Percentiles rank a stretch among this genome's conserved stretches.
These are phyloP conservation scores for Eurytoma adleriae DNA, from an alignment of 2,888 invertebrate genomes.

Conservation along the genomic window DNA sequence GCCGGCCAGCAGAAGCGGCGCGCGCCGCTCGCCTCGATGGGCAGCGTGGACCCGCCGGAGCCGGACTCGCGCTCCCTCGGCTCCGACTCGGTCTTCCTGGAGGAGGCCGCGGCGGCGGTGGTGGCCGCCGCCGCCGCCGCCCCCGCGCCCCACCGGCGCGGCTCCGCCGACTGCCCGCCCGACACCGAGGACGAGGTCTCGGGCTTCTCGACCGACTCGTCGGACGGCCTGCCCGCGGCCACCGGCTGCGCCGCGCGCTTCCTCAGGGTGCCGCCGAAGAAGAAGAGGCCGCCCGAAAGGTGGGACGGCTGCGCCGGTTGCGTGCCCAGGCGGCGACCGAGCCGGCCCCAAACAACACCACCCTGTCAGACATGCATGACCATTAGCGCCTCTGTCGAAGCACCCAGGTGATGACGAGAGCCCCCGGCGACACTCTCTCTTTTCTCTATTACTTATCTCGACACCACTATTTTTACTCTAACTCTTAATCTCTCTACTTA, in stretches of 20 bases:
- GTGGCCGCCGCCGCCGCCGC: background rate
- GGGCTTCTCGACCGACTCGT: constrained; percentile 89
- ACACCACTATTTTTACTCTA: background rate
- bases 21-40: constrained; percentile 88
- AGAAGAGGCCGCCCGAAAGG: constrained; percentile 70
- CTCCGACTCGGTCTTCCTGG: constrained; percentile 89
- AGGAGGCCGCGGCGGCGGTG: constrained; percentile 77
- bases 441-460: constrained; percentile 1
- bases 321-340: constrained; percentile 70
- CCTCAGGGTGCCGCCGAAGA: constrained; percentile 75
- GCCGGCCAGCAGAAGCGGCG: constrained; percentile 67
- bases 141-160: constrained; percentile 74
- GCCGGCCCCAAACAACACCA: constrained; percentile 36
- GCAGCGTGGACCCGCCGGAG: constrained; percentile 84
- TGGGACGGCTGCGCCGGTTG: constrained; percentile 76
- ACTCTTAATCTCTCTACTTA: background rate
- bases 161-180: constrained; percentile 72
- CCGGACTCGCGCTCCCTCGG: constrained; percentile 84
- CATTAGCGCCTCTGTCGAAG: constrained; percentile 73
- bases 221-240: constrained; percentile 77
- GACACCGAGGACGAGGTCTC: constrained; percentile 92
- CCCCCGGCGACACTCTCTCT: background rate
- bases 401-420: constrained; percentile 66
- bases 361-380: constrained; percentile 65
- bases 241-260: constrained; percentile 69